Percentiles rank a stretch among this genome's conserved stretches.
Conservation (phyloP, 2,888 invertebrate species). For the Cryptosula pallasiana region DNA sequence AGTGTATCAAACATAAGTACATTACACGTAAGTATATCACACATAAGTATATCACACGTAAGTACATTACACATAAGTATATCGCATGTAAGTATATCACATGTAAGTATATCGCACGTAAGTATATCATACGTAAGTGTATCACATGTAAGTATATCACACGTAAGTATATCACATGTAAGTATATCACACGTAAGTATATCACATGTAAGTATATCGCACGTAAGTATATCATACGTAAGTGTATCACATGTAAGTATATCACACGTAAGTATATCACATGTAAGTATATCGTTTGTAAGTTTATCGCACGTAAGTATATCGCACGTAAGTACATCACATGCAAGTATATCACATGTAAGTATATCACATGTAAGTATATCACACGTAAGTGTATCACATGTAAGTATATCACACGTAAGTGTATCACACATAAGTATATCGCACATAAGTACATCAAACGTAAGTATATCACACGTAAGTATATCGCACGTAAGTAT, state of each 20-base stretch:
- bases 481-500: background rate
- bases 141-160: conserved; percentile 1
- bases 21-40: background rate
- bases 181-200: no score
- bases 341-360: background rate
- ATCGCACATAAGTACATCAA: background rate
- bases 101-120: background rate
- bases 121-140: background rate
- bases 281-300: no score
- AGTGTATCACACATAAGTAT: no score
- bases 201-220: background rate
- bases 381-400: background rate
- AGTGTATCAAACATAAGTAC: background rate
- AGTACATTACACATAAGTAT: no score
- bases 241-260: background rate
- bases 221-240: background rate
- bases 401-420: no score
- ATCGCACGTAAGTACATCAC: background rate
- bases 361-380: background rate
- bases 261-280: background rate
- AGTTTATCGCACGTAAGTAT: no score
- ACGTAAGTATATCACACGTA: background rate
- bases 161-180: no score
- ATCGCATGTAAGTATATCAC: no score
- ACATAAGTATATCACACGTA: no score